Percentiles rank a stretch among this genome's conserved stretches.
These are phyloP conservation scores for Otus scops DNA, from an alignment of 2,797 vertebrate species.

Conservation along the genomic window DNA sequence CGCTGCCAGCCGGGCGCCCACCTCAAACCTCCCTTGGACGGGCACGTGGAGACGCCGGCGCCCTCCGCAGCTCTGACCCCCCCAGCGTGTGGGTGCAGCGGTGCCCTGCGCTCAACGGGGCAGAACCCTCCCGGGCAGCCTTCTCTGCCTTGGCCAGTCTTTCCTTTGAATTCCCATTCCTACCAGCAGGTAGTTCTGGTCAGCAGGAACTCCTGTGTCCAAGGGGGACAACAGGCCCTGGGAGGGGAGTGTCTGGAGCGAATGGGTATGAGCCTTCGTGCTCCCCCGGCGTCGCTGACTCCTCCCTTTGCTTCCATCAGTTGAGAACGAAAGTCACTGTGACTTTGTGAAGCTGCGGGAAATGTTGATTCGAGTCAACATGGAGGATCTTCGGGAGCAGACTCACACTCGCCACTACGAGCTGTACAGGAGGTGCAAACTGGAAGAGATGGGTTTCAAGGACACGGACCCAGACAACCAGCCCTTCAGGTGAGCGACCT, in stretches of 20 bases:
- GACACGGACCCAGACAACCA: constrained; percentile 96
- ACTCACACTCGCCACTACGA: constrained; percentile 97
- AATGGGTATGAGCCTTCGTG: accelerated
- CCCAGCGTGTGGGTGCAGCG: accelerated
- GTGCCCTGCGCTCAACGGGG: accelerated
- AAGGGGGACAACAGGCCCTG: neutral
- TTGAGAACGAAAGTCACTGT: constrained; percentile 97
- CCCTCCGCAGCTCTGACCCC: neutral
- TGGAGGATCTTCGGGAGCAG: constrained; percentile 98
- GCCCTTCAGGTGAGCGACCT: constrained; percentile 87
- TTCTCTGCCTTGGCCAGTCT: accelerated
- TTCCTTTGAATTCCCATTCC: neutral
- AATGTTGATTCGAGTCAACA: constrained; percentile 97
- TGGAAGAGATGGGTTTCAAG: constrained; percentile 99
- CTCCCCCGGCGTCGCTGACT: neutral
- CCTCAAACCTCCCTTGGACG: neutral
- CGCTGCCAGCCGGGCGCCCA: accelerated
- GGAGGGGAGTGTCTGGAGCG: neutral
- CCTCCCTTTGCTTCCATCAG: constrained; percentile 63
- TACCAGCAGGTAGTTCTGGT: accelerated
- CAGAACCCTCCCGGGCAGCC: accelerated
- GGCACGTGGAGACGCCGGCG: accelerated
- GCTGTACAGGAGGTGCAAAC: constrained; percentile 94
- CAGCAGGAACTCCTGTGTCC: neutral
- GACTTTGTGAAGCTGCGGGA: constrained; percentile 97